Base-by-base conservation (phyloP, 2,888 invertebrate species). In the Ophioninae sp. region DNA sequence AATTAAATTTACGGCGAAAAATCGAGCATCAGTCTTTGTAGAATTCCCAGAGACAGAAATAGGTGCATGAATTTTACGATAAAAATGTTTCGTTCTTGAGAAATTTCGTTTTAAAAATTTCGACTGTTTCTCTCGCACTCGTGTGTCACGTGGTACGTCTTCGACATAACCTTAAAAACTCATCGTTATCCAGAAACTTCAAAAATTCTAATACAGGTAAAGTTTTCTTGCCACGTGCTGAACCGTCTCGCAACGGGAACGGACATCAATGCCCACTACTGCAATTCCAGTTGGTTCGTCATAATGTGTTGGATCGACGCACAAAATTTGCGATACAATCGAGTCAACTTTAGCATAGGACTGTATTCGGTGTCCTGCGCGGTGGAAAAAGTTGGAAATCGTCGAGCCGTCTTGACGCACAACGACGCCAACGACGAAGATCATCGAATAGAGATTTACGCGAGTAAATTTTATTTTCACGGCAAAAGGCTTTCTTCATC, bases 211-310 rank as follows among this genome's bases (percentile, higher is more conserved):
- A 3, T 59, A 3, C 58, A 88, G 88, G 88, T 89, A 0, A 86
- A 82, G 69, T 90, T 90, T 72, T 86, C 88, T 6, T 90, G 90
- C 73, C 88, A 88, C 44, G 39, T 79, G n/a, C 82, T 87, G 20
- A 73, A 87, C 41, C 73, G 64, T 37, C n/a, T 71, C 30, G 85
- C 86, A 2, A n/a, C 22, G 0, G 51, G 56, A 2, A 5, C 2
- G 6, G 73, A 79, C 0, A 20, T 2, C 30, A 30, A 59, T 3
- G n/a, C 51, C 37, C 59, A 74, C 17, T 37, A 76, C 0, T 56
- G 64, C 0, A 17, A 69, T 2, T 86, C 79, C 39, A 39, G 80
- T 20, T 90, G 89, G 88, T 87, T 79, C 39, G 85, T 84, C 1
- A 86, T 83, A 17, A 85, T 84, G 23, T 88, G 89, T 37, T 86